These are phyloP conservation scores for Condylostylus longicornis DNA, from an alignment of 1,140 invertebrate species.

Conservation along the genomic window DNA sequence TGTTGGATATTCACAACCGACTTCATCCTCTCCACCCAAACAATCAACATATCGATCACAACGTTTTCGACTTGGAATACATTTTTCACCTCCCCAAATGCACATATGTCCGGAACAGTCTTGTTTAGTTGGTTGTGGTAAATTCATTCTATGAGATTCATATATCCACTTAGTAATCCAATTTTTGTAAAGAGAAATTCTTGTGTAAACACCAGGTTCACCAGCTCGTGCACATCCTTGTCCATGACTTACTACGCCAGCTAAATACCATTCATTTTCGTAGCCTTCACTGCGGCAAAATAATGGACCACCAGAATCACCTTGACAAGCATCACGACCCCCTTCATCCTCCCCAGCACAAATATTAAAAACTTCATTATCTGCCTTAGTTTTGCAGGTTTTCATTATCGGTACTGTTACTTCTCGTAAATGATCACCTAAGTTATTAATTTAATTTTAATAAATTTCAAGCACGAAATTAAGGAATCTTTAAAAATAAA, in stretches of 20 bases:
- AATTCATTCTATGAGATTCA: conserved; percentile 20
- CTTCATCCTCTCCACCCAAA: conserved; percentile 59
- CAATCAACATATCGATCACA: conserved; percentile 63
- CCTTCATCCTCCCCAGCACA: conserved; percentile 61
- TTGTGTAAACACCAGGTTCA: conserved; percentile 70
- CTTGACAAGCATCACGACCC: conserved; percentile 63
- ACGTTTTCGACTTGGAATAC: conserved; percentile 43
- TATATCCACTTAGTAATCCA: conserved; percentile 49
- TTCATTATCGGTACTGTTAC: conserved; percentile 39
- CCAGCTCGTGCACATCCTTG: conserved; percentile 59
- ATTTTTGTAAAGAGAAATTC: conserved; percentile 49
- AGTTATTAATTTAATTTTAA: no score
- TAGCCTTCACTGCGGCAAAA: conserved; percentile 49
- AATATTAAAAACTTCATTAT: conserved; percentile 46
- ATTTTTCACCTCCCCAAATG: conserved; percentile 42
- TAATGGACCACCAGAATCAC: conserved; percentile 64
- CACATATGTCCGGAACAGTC: conserved; percentile 55
- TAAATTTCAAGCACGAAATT: no score
- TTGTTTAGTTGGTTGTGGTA: conserved; percentile 37
- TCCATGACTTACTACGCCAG: conserved; percentile 65
- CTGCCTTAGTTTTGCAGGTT: conserved; percentile 38
- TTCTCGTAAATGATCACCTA: conserved; percentile 40
- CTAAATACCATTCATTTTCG: conserved; percentile 51
- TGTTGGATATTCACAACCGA: conserved; percentile 43
- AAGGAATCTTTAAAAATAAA: no score